Percentiles rank a stretch among this genome's conserved stretches.
phyloP scores from a whole-genome alignment of 2,888 invertebrate species.

The Agrotis segetum region DNA sequence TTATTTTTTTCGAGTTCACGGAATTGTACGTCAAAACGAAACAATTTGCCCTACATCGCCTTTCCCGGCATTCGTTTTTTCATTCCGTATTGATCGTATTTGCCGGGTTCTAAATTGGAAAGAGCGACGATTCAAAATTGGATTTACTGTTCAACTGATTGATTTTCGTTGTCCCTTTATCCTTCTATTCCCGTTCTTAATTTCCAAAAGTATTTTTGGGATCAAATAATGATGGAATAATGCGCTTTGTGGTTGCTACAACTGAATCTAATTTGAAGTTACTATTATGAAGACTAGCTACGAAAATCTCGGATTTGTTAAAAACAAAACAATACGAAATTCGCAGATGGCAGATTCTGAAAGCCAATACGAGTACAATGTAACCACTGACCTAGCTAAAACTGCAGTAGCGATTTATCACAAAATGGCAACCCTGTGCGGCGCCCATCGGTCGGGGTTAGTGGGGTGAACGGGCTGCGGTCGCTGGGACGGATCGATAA shows the following conservation, averaged over 20 bases:
- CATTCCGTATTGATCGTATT: slow-evolving; percentile 35
- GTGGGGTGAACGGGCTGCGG: slow-evolving; percentile 81
- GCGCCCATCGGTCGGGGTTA: slow-evolving; percentile 81
- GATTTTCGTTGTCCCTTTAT: neutral
- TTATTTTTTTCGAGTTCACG: slow-evolving; percentile 40
- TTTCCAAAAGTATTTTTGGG: neutral
- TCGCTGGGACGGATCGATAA: slow-evolving; percentile 79
- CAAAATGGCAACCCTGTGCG: slow-evolving; percentile 62
- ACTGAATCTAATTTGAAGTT: neutral
- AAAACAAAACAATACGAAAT: neutral
- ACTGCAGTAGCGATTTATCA: slow-evolving; percentile 51
- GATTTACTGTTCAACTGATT: neutral
- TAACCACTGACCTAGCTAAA: slow-evolving; percentile 60
- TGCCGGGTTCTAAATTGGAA: neutral
- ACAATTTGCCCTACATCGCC: slow-evolving; percentile 38
- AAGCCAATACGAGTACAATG: slow-evolving; percentile 19
- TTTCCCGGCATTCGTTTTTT: slow-evolving; percentile 22
- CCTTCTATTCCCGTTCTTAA: neutral
- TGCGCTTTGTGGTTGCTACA: neutral
- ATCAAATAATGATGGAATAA: too few species aligned
- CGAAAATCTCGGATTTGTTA: too few species aligned
- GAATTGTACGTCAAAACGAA: slow-evolving; percentile 29
- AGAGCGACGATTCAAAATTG: neutral
- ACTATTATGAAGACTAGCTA: neutral
- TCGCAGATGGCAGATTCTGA: neutral